phyloP scores from a whole-genome alignment of 2,797 vertebrate species.

The Mareca strepera region DNA sequence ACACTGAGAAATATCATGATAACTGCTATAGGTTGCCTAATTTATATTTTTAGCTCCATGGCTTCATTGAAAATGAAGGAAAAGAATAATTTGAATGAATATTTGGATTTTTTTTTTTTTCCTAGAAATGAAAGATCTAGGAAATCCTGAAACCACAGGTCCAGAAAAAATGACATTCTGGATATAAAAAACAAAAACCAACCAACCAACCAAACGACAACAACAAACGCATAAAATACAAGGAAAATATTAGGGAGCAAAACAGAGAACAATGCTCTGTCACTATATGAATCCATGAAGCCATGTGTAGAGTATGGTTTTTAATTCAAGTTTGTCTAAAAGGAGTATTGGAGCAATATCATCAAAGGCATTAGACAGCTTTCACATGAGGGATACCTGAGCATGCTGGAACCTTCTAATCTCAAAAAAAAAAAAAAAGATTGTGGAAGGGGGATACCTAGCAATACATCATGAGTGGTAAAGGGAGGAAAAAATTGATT shows the following conservation, averaged over 20 bases:
- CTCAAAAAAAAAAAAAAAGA: not conserved
- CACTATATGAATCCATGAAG: not conserved
- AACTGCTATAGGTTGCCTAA: not conserved
- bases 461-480: not conserved
- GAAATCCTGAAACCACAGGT: not conserved
- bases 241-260: not conserved
- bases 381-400: not conserved
- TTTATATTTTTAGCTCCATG: not conserved
- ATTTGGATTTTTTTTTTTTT: not conserved
- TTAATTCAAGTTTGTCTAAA: not conserved
- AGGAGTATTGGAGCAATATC: not conserved
- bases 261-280: not conserved
- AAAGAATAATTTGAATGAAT: not conserved
- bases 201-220: not conserved
- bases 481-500: not conserved
- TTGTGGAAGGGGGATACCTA: not conserved
- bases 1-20: not conserved
- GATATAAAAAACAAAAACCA: not conserved
- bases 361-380: not conserved
- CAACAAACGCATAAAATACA: not conserved
- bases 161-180: not conserved
- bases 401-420: not conserved
- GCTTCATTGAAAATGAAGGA: not conserved
- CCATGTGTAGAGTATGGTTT: not conserved
- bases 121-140: not conserved